Base-by-base conservation (phyloP, 1,140 invertebrate genomes). In the Chymomyza costata region DNA sequence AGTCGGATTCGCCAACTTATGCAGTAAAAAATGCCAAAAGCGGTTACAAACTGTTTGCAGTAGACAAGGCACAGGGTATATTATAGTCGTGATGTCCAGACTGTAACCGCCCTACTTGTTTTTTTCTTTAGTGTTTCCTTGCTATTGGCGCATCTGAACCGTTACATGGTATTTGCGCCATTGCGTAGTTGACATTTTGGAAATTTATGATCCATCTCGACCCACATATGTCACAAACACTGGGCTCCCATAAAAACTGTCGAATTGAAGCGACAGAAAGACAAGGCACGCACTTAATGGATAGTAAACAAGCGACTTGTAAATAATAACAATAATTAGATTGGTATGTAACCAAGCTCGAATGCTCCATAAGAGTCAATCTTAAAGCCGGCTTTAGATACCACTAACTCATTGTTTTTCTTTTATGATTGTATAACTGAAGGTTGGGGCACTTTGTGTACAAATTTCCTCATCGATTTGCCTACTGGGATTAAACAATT, bases 241-340 rank as follows among this genome's bases (percentile, higher is more conserved):
- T 60, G 44, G 28, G 46, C 25, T 53, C 49, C 43, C 65, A 76
- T 66, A 52, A 58, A n/a, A 76, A 66, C 62, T 59, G 62, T 54
- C 53, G 54, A 65, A 70, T 52, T 41, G 38, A 37, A 37, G 39
- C 28, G 32, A 15, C 17, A 53, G 35, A 8, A 17, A n/a, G n/a
- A n/a, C n/a, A n/a, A n/a, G n/a, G n/a, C n/a, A n/a, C n/a, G 35
- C 31, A 35, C 17, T 47, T 80, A 76, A 78, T 76, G 73, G 66
- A 76, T 60, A 48, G 71, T 52, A 76, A 78, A 76, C 71, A 76
- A 43, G 60, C 25, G 57, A 44, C 62, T 59, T 63, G 66, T 64
- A 78, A 76, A 76, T 80, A 76, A 76, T 76, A 71, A 76, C 58
- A 76, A 71, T 76, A 76, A 76, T 76, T 76, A 76, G 66, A 80